Percentiles rank a stretch among this genome's conserved stretches.
These are phyloP conservation scores for Tachysurus vachellii DNA, from an alignment of 2,113 vertebrate genomes.

Conservation along the genomic window DNA sequence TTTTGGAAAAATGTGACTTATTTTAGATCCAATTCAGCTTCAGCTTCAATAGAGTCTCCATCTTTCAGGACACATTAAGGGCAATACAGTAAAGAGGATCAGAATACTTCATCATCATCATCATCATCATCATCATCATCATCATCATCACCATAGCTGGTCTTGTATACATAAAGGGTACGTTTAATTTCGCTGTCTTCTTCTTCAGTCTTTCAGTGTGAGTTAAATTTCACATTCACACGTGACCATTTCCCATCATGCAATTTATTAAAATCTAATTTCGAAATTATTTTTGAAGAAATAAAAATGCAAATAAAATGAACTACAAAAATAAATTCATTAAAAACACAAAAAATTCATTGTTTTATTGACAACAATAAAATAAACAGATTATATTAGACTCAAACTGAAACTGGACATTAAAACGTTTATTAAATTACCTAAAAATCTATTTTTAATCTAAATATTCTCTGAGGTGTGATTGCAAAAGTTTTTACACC, in stretches of 20 bases:
- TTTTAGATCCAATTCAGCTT: not conserved
- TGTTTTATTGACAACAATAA: slow-evolving; percentile 25
- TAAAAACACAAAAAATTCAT: not conserved
- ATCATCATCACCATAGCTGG: not conserved
- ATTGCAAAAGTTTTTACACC: not conserved
- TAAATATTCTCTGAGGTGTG: not conserved
- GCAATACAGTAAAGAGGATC: not conserved
- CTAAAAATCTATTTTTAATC: not conserved
- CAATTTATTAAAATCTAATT: not conserved
- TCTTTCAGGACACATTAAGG: not conserved
- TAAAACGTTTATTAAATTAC: not conserved
- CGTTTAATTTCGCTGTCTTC: not conserved
- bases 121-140: not conserved
- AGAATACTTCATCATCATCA: not conserved
- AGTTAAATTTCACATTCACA: not conserved
- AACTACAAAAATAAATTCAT: not conserved
- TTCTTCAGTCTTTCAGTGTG: not conserved
- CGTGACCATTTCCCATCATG: not conserved
- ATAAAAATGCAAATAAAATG: not conserved
- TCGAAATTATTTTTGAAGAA: not conserved
- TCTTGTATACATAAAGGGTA: not conserved
- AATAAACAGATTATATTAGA: not conserved
- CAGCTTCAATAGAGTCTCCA: not conserved
- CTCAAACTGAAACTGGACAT: not conserved
- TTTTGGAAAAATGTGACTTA: not conserved